A percentile compares a stretch with the other conserved stretches of the same genome.
Conservation (phyloP, 2,888 invertebrate genomes). For the Ceramica pisi region DNA sequence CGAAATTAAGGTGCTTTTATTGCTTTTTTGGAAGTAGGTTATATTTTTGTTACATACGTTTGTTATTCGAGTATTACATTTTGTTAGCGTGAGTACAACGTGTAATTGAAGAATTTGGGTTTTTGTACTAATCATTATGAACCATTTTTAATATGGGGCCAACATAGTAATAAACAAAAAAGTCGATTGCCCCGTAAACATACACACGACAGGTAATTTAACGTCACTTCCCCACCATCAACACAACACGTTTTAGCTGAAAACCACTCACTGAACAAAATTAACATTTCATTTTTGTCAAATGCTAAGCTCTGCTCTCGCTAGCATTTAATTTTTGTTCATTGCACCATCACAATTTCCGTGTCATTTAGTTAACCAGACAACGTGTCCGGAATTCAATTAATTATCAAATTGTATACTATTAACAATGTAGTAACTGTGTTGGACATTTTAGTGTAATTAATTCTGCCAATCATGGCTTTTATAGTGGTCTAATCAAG, state of each 20-base stretch:
- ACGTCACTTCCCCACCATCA: neutral
- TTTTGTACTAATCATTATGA: too few species aligned
- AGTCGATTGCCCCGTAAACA: too few species aligned
- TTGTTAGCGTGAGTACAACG: too few species aligned
- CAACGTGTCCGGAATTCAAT: constrained; percentile 24
- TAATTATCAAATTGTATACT: constrained; percentile 34
- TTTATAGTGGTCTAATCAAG: neutral
- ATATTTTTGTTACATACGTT: too few species aligned
- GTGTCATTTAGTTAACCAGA: constrained; percentile 30
- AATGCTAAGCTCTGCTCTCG: constrained; percentile 49
- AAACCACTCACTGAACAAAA: constrained; percentile 37
- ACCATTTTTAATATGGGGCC: too few species aligned
- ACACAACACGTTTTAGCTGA: neutral
- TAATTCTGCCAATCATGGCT: constrained; percentile 3
- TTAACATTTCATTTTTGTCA: constrained; percentile 37
- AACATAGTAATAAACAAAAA: too few species aligned
- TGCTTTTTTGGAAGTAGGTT: too few species aligned
- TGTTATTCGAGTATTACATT: too few species aligned
- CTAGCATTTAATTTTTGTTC: constrained; percentile 45
- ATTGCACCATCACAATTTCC: constrained; percentile 33
- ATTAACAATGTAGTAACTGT: constrained; percentile 14
- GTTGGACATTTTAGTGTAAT: constrained; percentile 18
- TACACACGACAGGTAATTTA: neutral
- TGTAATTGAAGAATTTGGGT: too few species aligned
- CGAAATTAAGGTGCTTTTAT: too few species aligned